Conservation (phyloP, 2,113 vertebrate species). For the Garra rufa region DNA sequence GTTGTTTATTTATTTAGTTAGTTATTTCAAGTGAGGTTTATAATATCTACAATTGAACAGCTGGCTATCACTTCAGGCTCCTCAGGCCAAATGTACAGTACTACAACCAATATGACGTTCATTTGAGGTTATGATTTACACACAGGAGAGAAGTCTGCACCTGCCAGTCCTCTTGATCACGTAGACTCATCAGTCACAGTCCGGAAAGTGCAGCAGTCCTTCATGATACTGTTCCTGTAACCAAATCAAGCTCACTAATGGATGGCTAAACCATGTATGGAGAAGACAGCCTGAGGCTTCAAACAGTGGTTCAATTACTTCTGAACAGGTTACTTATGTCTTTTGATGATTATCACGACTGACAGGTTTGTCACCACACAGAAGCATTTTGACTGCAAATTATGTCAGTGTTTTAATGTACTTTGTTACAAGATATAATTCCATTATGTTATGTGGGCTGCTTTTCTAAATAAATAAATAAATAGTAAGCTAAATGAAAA, state of each 20-base stretch:
- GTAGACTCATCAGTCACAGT: slow-evolving; percentile 36
- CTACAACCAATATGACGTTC: not conserved
- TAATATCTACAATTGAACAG: not conserved
- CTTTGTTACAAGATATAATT: not conserved
- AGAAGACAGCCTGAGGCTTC: slow-evolving; percentile 39
- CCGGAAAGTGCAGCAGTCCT: slow-evolving; percentile 16
- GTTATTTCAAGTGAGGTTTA: not conserved
- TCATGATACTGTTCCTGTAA: slow-evolving; percentile 21
- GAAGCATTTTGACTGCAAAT: not conserved
- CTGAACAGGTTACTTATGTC: slow-evolving; percentile 18
- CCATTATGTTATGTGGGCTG: not conserved
- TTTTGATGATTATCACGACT: slow-evolving; percentile 15
- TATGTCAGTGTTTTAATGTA: not conserved
- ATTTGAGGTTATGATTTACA: not conserved
- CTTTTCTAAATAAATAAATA: no score
- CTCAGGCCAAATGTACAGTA: not conserved
- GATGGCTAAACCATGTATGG: slow-evolving; percentile 25
- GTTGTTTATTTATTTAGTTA: not conserved
- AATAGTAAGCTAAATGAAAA: no score
- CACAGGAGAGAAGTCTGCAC: not conserved
- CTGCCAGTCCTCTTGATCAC: slow-evolving; percentile 27
- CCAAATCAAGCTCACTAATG: slow-evolving; percentile 43
- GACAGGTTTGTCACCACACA: slow-evolving; percentile 14
- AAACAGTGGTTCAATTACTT: slow-evolving; percentile 35
- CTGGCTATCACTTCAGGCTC: not conserved